Evolutionary conservation across 2,888 invertebrate genomes (phyloP).

Genomic region (Dryobota labecula): DNA sequence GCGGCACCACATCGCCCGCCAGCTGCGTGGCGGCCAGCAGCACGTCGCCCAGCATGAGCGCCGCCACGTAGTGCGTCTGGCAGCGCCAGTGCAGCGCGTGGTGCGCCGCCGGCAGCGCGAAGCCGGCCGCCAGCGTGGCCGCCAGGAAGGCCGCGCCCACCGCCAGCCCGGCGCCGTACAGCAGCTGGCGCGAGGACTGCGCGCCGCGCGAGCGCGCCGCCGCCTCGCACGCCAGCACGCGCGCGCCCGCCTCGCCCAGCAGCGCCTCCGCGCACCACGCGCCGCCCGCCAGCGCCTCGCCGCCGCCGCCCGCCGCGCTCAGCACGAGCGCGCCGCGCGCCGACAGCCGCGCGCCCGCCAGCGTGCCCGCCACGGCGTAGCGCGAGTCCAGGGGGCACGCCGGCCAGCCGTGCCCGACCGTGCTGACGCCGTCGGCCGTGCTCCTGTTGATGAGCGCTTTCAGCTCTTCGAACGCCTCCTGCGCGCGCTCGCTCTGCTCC

Average conservation of each 20-base stretch:
- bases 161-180: conserved; percentile 94
- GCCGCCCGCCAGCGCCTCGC: conserved; percentile 82
- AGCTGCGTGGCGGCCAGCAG: conserved; percentile 95
- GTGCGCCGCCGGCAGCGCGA: conserved; percentile 95
- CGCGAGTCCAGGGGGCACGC: conserved; percentile 86
- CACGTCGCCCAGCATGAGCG: conserved; percentile 95
- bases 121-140: conserved; percentile 95
- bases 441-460: conserved; percentile 76
- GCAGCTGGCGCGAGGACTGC: conserved; percentile 92
- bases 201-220: conserved; percentile 82
- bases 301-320: conserved; percentile 71
- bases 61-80: conserved; percentile 96
- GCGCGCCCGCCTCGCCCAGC: conserved; percentile 75
- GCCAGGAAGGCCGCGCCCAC: conserved; percentile 95
- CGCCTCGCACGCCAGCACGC: conserved; percentile 88
- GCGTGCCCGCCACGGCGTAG: conserved; percentile 91
- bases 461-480: conserved; percentile 79
- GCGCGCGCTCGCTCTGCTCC: conserved; percentile 74
- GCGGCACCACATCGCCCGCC: conserved; percentile 91
- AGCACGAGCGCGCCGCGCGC: conserved; percentile 90
- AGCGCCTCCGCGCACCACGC: conserved; percentile 90
- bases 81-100: conserved; percentile 97
- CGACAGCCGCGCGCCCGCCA: conserved; percentile 87
- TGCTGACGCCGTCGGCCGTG: conserved; percentile 79
- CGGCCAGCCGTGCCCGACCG: conserved; percentile 89